Evolutionary conservation across 2,888 invertebrate genomes (phyloP), one percentile per base, ranked within the genome.

Genomic region (Enchytraeus crypticus): DNA sequence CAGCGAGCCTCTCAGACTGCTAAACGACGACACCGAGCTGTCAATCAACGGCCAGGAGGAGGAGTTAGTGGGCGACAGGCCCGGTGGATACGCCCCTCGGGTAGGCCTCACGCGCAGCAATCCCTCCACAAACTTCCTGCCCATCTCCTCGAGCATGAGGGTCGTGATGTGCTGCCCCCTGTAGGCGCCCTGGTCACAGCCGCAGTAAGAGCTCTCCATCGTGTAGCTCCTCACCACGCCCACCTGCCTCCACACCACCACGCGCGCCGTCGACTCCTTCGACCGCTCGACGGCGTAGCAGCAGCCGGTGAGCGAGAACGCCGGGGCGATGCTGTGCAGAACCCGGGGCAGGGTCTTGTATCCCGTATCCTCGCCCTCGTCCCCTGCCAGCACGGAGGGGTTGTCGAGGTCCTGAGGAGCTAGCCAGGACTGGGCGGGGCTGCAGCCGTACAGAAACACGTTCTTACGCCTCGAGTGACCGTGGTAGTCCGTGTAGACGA

Each of bases 401-500:
- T 77, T 69, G 54, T 74, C 71, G 5, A 70, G 68, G 63, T 79
- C 79, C 53, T 74, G 75, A n/a, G n/a, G n/a, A 0, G 69, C 62
- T 58, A 74, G 72, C 77, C 77, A 79, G 0, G 77, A 77, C 70
- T 73, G 70, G 4, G 66, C 64, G 3, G 81, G 79, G 71, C 79
- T 87, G 79, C 96, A 96, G 70, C 96, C 96, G 77, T 93, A 97
- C 74, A 95, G 87, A 79, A 97, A 97, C 73, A 93, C 87, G 79
- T 96, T 96, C 81, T 93, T 91, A 77, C 88, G 88, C 67, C 93
- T 84, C 29, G 95, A 95, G 82, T 97, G 96, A 18, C 78, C 78
- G 66, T 78, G 78, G 63, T 74, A 76, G 64, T 78, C 78, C 69
- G 76, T 77, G 67, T 70, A 78, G 14, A 77, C 61, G 27, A 57